Base-by-base conservation (phyloP, 1,140 invertebrate species). In the Calycopis cecrops region DNA sequence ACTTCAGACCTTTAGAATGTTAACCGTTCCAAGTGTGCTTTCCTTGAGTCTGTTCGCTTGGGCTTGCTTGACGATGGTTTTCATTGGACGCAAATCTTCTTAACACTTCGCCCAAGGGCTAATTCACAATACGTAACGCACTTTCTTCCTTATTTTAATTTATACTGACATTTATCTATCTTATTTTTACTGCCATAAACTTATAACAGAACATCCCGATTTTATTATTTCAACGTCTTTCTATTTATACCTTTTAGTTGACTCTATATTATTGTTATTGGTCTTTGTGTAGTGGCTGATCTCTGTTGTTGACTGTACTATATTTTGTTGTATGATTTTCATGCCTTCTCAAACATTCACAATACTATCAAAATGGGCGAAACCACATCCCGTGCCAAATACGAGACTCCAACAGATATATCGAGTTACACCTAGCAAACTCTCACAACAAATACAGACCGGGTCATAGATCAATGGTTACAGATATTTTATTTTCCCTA, bases 271-370 rank as follows among this genome's bases (percentile, higher is more conserved):
- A 69, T 44, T 28, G 21, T 28, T 28, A 42, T 83, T 80, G 78
- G 80, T 83, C 73, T 87, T 82, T 87, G 82, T 87, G 82, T 87
- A 87, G 85, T 87, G 85, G 85, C 85, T 87, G 85, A 76, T 87
- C 73, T 87, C 80, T 87, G 85, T 87, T 87, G 82, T 85, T 82
- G 76, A 85, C 70, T 87, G 82, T 85, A 76, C 76, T 84, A 73
- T 84, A 82, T 81, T 85, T 76, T 83, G 80, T 85, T 87, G 75
- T 83, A 83, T 86, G 70, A 81, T 83, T 85, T 83, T 85, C 78
- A 82, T 85, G 81, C 80, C 82, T 85, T 84, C 76, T 84, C 69
- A 70, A 84, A 87, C 85, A 87, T 83, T 85, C 82, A 87, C 82
- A 85, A 83, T 84, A 87, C 84, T 81, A 68, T 65, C 80, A 80